These are phyloP conservation scores for Cordilura impudica DNA, from an alignment of 2,888 invertebrate genomes.

Conservation along the genomic window DNA sequence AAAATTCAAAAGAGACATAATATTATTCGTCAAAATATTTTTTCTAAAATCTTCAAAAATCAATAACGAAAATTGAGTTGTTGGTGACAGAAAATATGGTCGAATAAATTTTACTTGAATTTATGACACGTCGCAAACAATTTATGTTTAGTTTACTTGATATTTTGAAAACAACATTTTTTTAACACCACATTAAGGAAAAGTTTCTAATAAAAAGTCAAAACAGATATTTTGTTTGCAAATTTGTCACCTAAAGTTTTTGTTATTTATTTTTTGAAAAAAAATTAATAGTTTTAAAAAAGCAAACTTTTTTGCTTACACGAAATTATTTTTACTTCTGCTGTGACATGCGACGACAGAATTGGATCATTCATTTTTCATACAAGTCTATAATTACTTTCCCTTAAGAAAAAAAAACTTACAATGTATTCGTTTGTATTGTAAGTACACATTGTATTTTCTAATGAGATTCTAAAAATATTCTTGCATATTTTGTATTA, in stretches of 20 bases:
- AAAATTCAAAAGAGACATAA: too few species aligned
- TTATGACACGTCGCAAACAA: not conserved
- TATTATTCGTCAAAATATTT: too few species aligned
- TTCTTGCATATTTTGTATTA: not conserved
- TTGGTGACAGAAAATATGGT: too few species aligned
- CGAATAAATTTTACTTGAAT: not conserved
- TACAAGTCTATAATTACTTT: slow-evolving; percentile 48
- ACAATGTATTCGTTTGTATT: not conserved
- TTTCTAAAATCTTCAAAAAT: too few species aligned
- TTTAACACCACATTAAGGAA: too few species aligned
- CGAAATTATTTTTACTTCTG: slow-evolving; percentile 11
- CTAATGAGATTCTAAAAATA: slow-evolving; percentile 39
- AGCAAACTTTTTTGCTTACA: not conserved
- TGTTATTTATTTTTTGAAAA: too few species aligned
- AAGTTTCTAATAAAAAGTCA: not conserved
- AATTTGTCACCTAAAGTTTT: not conserved
- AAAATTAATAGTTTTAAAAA: not conserved
- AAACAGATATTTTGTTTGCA: not conserved
- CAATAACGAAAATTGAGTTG: too few species aligned
- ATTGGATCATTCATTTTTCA: slow-evolving; percentile 58
- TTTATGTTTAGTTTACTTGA: slow-evolving; percentile 3
- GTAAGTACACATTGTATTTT: slow-evolving; percentile 6
- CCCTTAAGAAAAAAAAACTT: slow-evolving; percentile 3
- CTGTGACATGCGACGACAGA: slow-evolving; percentile 61
- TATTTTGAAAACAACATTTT: not conserved